A percentile compares a stretch with the other conserved stretches of the same genome.
Evolutionary conservation across 2,113 vertebrate genomes (phyloP).

Genomic region (Orthonyx spaldingii): DNA sequence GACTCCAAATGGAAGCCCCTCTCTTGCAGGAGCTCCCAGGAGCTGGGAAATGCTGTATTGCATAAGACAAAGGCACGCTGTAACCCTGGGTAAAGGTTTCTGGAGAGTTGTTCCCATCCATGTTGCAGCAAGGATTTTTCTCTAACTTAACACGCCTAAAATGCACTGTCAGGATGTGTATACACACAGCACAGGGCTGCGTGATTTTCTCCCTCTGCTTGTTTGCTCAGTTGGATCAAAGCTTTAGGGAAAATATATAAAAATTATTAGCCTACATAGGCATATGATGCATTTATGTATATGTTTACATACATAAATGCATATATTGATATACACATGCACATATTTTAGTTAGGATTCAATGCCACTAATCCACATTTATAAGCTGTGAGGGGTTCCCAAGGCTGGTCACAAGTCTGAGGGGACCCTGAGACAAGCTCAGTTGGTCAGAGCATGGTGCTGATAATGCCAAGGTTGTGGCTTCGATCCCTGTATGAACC

Average conservation of each 20-base stretch:
- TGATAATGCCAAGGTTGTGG: background rate
- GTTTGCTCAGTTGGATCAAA: background rate
- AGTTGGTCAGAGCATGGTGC: background rate
- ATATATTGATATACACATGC: background rate
- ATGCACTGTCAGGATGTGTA: background rate
- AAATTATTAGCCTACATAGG: background rate
- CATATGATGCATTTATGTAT: background rate
- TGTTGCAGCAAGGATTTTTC: background rate
- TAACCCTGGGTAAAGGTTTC: background rate
- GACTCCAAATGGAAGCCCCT: conserved; percentile 1
- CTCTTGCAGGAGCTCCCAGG: background rate
- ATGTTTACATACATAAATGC: background rate
- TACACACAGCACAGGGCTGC: background rate
- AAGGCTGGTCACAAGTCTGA: background rate
- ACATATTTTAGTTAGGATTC: background rate
- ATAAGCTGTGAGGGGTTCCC: background rate
- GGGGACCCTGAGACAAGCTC: background rate
- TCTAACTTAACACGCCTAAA: background rate
- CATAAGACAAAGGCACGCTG: background rate
- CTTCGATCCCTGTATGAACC: too few species aligned
- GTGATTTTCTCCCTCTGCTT: background rate
- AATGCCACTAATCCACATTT: background rate
- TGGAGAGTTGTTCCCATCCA: background rate
- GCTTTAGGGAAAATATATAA: background rate
- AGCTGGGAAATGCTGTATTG: background rate